These are phyloP conservation scores for Oreochromis niloticus DNA, from an alignment of 2,113 vertebrate species.

Conservation along the genomic window DNA sequence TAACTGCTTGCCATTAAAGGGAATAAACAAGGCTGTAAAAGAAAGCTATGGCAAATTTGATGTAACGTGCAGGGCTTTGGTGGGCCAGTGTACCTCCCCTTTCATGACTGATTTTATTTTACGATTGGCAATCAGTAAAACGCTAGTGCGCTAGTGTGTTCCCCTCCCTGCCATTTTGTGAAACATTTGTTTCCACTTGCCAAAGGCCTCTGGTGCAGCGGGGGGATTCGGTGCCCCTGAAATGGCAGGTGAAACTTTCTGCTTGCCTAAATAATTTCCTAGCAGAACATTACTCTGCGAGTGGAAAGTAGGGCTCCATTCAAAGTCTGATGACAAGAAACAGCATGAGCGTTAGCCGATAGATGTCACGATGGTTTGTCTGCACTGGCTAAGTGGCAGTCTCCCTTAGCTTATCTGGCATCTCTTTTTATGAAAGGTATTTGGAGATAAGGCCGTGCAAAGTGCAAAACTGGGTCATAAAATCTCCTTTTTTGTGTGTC, in stretches of 20 bases:
- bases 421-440: constrained; percentile 22
- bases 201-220: constrained; percentile 71
- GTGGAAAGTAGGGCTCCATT: constrained; percentile 43
- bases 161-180: constrained; percentile 75
- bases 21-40: constrained; percentile 80
- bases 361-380: neutral
- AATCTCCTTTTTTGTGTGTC: neutral
- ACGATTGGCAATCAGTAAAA: constrained; percentile 85
- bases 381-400: constrained; percentile 40
- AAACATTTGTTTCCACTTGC: constrained; percentile 76
- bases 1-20: constrained; percentile 77
- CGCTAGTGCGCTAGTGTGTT: constrained; percentile 75
- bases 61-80: constrained; percentile 68
- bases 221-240: constrained; percentile 60
- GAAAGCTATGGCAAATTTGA: constrained; percentile 75
- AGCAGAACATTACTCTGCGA: constrained; percentile 59
- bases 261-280: constrained; percentile 76
- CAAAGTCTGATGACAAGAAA: constrained; percentile 43
- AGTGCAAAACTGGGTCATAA: constrained; percentile 29
- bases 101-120: constrained; percentile 85
- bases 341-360: constrained; percentile 37
- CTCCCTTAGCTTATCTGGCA: constrained; percentile 47
- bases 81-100: constrained; percentile 69
- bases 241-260: constrained; percentile 76
- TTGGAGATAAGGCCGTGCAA: constrained; percentile 16